These are phyloP conservation scores for Brachionus paranguensis DNA, from an alignment of 1,140 invertebrate species.

Conservation along the genomic window DNA sequence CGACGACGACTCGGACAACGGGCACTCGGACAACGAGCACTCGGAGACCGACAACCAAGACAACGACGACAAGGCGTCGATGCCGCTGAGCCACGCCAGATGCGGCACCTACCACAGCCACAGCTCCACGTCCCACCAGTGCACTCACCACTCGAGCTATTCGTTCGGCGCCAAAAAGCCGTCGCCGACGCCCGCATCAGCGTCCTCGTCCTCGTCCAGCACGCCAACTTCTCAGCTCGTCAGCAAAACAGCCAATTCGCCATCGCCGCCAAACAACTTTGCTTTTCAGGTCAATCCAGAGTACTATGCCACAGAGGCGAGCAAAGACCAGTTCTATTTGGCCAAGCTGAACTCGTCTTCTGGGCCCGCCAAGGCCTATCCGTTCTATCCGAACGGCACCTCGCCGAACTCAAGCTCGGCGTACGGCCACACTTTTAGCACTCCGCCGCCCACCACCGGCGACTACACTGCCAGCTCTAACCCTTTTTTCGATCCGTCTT, in stretches of 20 bases:
- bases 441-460: not conserved
- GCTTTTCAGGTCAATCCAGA: not conserved
- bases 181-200: not conserved
- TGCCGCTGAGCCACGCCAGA: not conserved
- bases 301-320: not conserved
- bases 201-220: not conserved
- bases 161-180: not conserved
- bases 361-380: not conserved
- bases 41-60: not conserved
- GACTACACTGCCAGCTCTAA: not conserved
- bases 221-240: not conserved
- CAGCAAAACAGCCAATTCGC: not conserved
- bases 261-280: not conserved
- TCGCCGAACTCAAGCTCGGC: not conserved
- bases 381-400: not conserved
- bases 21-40: not conserved
- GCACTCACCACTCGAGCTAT: conserved; percentile 30
- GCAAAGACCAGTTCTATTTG: not conserved
- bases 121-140: not conserved
- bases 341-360: not conserved
- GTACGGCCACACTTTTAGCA: not conserved
- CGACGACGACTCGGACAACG: conserved; percentile 5
- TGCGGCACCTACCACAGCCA: conserved; percentile 23
- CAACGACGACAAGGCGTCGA: not conserved
- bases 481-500: not conserved